Percentiles rank a stretch among this genome's conserved stretches.
Evolutionary conservation across 1,140 invertebrate genomes (phyloP).

Genomic region (Panonychus citri): DNA sequence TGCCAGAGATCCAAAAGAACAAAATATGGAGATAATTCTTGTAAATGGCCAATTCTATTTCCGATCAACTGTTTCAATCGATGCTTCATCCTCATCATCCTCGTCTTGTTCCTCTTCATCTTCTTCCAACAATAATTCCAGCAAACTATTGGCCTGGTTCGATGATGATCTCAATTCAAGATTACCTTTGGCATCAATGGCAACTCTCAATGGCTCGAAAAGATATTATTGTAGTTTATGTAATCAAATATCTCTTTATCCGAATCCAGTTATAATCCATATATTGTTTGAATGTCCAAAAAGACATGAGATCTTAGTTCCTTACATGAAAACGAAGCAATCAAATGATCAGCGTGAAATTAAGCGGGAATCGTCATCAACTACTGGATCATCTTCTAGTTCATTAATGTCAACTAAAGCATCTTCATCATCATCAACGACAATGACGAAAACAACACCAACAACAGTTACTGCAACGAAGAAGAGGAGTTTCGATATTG

Average conservation of each 20-base stretch:
- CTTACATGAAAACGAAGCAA: not conserved
- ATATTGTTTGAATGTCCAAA: slow-evolving; percentile 14
- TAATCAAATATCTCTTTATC: slow-evolving; percentile 14
- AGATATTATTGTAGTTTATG: slow-evolving; percentile 15
- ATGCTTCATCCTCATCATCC: too few relatives aligned
- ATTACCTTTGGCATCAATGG: slow-evolving; percentile 18
- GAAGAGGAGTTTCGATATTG: slow-evolving; percentile 15
- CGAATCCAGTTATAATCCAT: slow-evolving; percentile 15
- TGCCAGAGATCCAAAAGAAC: slow-evolving; percentile 23
- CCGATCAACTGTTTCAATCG: slow-evolving; percentile 18
- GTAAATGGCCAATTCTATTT: slow-evolving; percentile 24
- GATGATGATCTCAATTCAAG: slow-evolving; percentile 22
- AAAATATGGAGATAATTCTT: slow-evolving; percentile 25
- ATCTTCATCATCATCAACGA: slow-evolving; percentile 1
- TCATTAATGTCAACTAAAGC: too few relatives aligned
- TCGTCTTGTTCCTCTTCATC: not conserved
- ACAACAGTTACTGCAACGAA: not conserved
- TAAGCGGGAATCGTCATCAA: not conserved
- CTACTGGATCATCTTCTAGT: not conserved
- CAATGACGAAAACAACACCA: not conserved
- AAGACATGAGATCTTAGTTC: not conserved
- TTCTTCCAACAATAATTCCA: slow-evolving; percentile 16
- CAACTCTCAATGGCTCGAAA: slow-evolving; percentile 13
- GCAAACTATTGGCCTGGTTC: slow-evolving; percentile 24
- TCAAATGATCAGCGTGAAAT: too few relatives aligned